Percentiles rank a stretch among this genome's conserved stretches.
These are phyloP conservation scores for Brachionus paranguensis DNA, from an alignment of 1,140 invertebrate genomes.

Conservation along the genomic window DNA sequence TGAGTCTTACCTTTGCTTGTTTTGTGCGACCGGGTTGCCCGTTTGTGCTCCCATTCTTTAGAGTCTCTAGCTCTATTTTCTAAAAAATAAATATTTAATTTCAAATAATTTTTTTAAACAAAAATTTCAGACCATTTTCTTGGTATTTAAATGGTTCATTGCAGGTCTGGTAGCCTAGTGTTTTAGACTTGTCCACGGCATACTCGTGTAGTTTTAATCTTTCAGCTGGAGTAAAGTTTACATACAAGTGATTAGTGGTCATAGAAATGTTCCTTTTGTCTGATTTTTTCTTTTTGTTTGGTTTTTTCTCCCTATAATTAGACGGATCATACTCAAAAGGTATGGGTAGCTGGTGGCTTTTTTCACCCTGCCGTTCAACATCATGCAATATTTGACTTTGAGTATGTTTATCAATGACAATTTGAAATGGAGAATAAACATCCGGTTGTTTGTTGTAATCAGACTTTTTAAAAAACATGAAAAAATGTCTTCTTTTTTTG, in stretches of 20 bases:
- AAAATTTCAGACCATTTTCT: not conserved
- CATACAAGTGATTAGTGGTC: not conserved
- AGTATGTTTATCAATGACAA: not conserved
- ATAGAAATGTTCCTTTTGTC: not conserved
- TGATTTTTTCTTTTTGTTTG: not conserved
- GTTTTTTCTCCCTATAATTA: not conserved
- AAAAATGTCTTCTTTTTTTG: not conserved
- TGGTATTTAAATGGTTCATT: not conserved
- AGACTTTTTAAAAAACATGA: not conserved
- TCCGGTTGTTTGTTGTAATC: constrained; percentile 6
- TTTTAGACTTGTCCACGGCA: not conserved
- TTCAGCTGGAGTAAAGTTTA: not conserved
- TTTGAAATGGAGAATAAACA: constrained; percentile 13
- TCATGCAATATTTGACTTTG: not conserved
- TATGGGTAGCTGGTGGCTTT: not conserved
- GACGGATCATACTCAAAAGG: not conserved
- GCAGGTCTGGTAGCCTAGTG: not conserved
- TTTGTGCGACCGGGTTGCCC: not conserved
- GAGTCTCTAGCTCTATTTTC: not conserved
- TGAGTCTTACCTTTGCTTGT: not conserved
- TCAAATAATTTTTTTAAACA: not conserved
- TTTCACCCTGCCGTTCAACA: not conserved
- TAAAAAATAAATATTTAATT: not conserved
- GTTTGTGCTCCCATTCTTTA: not conserved
- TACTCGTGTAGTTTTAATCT: not conserved